phyloP scores from a whole-genome alignment of 2,113 vertebrate genomes.

The Diadophis punctatus region DNA sequence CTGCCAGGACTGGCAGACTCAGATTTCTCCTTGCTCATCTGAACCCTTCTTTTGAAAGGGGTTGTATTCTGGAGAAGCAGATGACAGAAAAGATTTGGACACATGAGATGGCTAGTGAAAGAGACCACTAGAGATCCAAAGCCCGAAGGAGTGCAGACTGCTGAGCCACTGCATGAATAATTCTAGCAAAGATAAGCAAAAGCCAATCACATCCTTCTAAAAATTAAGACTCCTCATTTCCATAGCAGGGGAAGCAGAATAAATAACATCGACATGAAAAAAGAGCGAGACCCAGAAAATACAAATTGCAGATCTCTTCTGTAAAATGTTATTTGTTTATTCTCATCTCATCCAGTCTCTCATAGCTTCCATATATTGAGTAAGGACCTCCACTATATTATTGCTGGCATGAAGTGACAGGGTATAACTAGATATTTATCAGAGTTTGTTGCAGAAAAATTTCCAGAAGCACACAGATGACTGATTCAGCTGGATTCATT shows the following conservation, averaged over 20 bases:
- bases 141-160: not conserved
- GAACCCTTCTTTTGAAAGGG: not conserved
- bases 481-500: too few relatives aligned
- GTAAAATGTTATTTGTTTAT: not conserved
- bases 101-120: not conserved
- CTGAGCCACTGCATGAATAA: not conserved
- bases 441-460: too few relatives aligned
- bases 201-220: not conserved
- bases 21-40: not conserved
- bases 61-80: constrained; percentile 2
- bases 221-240: not conserved
- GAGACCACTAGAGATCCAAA: not conserved
- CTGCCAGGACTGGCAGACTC: not conserved
- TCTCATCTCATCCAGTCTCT: not conserved
- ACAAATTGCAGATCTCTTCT: not conserved
- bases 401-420: not conserved
- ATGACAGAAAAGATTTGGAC: not conserved
- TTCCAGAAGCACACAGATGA: too few relatives aligned
- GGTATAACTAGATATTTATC: not conserved
- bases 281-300: not conserved
- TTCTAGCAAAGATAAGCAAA: constrained; percentile 10
- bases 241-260: not conserved
- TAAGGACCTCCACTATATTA: not conserved
- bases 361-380: not conserved
- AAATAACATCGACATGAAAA: not conserved